These are phyloP conservation scores for Vespertilio murinus DNA, from an alignment of 2,797 vertebrate genomes.

Conservation along the genomic window DNA sequence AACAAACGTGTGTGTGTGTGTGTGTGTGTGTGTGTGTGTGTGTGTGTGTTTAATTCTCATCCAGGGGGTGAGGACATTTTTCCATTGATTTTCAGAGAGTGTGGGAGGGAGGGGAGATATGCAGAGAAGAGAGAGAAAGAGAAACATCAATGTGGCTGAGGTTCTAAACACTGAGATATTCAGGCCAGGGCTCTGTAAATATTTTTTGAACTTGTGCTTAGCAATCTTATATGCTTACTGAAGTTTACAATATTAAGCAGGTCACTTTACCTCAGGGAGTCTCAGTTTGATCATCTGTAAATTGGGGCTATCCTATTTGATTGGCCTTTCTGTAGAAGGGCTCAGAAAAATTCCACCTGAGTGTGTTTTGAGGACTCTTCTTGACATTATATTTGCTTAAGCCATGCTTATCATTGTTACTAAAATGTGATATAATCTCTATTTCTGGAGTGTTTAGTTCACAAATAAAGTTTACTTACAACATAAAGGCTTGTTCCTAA, in stretches of 20 bases:
- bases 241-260: neutral
- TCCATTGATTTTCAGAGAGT: too few species aligned
- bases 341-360: neutral
- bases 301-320: neutral
- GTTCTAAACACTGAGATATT: too few species aligned
- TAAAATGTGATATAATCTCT: neutral
- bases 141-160: too few species aligned
- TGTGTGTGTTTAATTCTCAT: too few species aligned
- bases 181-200: neutral
- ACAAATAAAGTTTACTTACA: slow-evolving; percentile 35
- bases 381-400: neutral
- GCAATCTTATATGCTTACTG: neutral
- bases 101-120: too few species aligned
- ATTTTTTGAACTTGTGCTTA: neutral
- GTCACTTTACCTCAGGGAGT: neutral
- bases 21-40: too few species aligned
- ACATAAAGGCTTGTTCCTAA: neutral
- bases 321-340: neutral
- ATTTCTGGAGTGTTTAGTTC: neutral
- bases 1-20: too few species aligned
- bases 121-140: too few species aligned
- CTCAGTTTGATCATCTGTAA: slow-evolving; percentile 20
- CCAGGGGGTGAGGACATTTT: too few species aligned
- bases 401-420: neutral
- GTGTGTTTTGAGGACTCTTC: neutral